A percentile compares a stretch with the other conserved stretches of the same genome.
Conservation (phyloP, 2,113 vertebrate genomes). For the Galemys pyrenaicus region DNA sequence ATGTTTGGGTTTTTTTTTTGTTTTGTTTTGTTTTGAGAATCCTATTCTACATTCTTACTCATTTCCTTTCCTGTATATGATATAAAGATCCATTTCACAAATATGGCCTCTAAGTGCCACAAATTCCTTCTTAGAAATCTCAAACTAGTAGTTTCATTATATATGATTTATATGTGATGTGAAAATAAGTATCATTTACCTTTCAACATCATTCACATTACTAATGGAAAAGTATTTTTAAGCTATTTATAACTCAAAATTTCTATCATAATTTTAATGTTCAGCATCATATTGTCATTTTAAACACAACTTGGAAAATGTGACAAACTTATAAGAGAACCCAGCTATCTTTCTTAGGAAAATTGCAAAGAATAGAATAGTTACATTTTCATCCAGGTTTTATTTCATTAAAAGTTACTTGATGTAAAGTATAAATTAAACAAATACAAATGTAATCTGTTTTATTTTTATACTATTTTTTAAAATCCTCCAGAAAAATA, state of each 20-base stretch:
- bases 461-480: neutral
- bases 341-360: conserved; percentile 16
- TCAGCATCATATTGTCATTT: conserved; percentile 9
- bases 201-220: neutral
- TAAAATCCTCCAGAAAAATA: neutral
- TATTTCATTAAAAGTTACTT: conserved; percentile 10
- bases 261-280: neutral
- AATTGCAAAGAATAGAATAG: neutral
- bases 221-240: neutral
- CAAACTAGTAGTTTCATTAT: conserved; percentile 19
- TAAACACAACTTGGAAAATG: conserved; percentile 7
- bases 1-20: neutral
- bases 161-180: neutral
- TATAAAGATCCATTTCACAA: neutral
- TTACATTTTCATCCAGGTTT: neutral
- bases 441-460: conserved; percentile 12
- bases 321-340: neutral
- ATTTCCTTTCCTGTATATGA: neutral
- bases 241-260: neutral
- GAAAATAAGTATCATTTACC: neutral
- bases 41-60: neutral
- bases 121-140: neutral
- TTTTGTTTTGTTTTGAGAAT: neutral
- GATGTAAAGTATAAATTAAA: conserved; percentile 11
- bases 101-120: neutral